phyloP scores from a whole-genome alignment of 2,888 invertebrate genomes.

The Pyrocoelia pectoralis region DNA sequence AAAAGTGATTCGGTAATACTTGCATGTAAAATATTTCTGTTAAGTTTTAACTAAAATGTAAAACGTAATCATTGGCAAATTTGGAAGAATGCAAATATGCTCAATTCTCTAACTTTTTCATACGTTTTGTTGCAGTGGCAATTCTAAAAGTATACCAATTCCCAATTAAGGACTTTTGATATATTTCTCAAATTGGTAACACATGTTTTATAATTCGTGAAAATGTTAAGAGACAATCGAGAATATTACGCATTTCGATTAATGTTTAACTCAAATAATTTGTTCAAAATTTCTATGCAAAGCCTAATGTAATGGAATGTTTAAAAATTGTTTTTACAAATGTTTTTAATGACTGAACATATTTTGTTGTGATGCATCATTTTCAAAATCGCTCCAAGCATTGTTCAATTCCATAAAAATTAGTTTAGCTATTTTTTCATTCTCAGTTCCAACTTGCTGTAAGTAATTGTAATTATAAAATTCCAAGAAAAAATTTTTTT shows the following conservation, averaged over 20 bases:
- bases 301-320: conserved; percentile 26
- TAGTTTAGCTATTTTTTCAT: conserved; percentile 93
- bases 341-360: conserved; percentile 62
- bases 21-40: neutral
- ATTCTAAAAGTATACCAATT: too few relatives aligned
- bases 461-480: conserved; percentile 28
- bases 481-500: conserved; percentile 14
- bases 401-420: conserved; percentile 99
- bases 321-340: neutral
- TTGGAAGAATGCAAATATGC: too few relatives aligned
- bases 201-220: too few relatives aligned
- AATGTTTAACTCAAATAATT: too few relatives aligned
- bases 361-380: conserved; percentile 82
- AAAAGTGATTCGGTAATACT: neutral
- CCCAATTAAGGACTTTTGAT: too few relatives aligned
- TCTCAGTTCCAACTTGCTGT: conserved; percentile 91
- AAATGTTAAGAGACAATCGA: too few relatives aligned
- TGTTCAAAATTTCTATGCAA: neutral
- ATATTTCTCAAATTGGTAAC: too few relatives aligned
- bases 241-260: too few relatives aligned
- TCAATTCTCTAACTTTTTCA: too few relatives aligned
- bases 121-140: too few relatives aligned
- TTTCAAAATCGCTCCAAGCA: conserved; percentile 98
- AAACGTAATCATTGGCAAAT: neutral
- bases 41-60: neutral